phyloP scores from a whole-genome alignment of 2,113 vertebrate genomes.

The Vulpes ferrilata region DNA sequence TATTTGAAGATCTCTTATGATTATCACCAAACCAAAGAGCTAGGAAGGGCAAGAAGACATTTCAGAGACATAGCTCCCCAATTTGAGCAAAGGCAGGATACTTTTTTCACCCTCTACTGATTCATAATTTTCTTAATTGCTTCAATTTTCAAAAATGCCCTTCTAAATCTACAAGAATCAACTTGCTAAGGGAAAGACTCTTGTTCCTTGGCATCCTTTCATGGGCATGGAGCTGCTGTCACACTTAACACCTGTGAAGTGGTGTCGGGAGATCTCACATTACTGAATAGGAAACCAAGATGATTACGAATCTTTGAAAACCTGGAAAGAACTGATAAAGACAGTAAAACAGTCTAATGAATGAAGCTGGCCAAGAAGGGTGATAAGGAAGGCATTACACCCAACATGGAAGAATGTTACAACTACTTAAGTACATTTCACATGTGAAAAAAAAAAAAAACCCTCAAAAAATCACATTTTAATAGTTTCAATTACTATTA shows the following conservation, averaged over 20 bases:
- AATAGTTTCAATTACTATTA: constrained; percentile 19
- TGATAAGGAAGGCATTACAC: constrained; percentile 24
- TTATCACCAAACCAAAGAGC: background rate
- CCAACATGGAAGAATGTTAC: background rate
- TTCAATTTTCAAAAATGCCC: background rate
- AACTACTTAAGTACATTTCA: background rate
- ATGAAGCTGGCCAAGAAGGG: constrained; percentile 21
- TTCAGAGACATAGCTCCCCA: background rate
- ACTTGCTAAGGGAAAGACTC: background rate
- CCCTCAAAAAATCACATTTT: background rate
- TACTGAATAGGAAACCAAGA: constrained; percentile 68
- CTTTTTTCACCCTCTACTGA: background rate
- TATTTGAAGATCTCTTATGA: background rate
- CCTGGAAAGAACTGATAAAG: constrained; percentile 67
- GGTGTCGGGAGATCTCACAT: constrained; percentile 40
- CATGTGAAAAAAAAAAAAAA: background rate
- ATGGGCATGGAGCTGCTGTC: background rate
- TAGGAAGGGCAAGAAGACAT: background rate
- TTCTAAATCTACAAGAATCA: background rate
- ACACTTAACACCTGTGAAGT: constrained; percentile 69
- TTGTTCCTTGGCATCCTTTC: constrained; percentile 45
- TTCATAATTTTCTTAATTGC: background rate
- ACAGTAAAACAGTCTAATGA: constrained; percentile 44
- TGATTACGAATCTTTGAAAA: constrained; percentile 49
- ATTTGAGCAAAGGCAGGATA: background rate